Percentiles rank a stretch among this genome's conserved stretches.
Conservation (phyloP, 2,113 vertebrate genomes). For the Glaucidium brasilianum region DNA sequence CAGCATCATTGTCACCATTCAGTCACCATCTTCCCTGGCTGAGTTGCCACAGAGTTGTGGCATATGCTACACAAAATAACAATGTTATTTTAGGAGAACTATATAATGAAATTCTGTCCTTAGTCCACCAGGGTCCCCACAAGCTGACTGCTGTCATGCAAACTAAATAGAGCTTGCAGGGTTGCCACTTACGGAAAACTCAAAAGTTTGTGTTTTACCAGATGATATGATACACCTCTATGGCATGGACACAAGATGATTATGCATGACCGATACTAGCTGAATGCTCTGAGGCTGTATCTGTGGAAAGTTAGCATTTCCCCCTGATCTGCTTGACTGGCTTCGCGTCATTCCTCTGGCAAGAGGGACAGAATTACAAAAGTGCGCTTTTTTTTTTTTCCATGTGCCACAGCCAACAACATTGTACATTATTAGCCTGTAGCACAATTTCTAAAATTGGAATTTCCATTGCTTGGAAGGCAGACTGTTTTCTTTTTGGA, state of each 20-base stretch:
- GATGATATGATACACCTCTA: not conserved
- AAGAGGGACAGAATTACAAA: not conserved
- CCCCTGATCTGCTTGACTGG: not conserved
- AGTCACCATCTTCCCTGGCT: slow-evolving; percentile 1
- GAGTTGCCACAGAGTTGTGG: slow-evolving; percentile 39
- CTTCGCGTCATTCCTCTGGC: not conserved
- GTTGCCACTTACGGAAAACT: not conserved
- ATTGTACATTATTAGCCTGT: not conserved
- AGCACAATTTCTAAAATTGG: slow-evolving; percentile 45
- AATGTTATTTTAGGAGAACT: slow-evolving; percentile 49
- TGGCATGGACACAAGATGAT: not conserved
- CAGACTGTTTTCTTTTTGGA: slow-evolving; percentile 9
- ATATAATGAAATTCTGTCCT: slow-evolving; percentile 1
- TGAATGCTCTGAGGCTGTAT: not conserved
- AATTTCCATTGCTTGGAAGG: slow-evolving; percentile 62
- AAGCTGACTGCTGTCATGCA: not conserved
- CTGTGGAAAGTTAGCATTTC: slow-evolving; percentile 20
- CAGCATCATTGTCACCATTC: not conserved
- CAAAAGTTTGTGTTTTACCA: not conserved
- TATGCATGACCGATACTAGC: not conserved
- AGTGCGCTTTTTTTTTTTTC: slow-evolving; percentile 7
- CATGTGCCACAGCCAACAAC: slow-evolving; percentile 43
- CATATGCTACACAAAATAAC: slow-evolving; percentile 38
- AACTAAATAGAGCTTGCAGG: not conserved
- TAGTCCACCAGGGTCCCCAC: not conserved